Evolutionary conservation across 1,140 invertebrate genomes (phyloP).

Genomic region (Leptoteleia sp.): DNA sequence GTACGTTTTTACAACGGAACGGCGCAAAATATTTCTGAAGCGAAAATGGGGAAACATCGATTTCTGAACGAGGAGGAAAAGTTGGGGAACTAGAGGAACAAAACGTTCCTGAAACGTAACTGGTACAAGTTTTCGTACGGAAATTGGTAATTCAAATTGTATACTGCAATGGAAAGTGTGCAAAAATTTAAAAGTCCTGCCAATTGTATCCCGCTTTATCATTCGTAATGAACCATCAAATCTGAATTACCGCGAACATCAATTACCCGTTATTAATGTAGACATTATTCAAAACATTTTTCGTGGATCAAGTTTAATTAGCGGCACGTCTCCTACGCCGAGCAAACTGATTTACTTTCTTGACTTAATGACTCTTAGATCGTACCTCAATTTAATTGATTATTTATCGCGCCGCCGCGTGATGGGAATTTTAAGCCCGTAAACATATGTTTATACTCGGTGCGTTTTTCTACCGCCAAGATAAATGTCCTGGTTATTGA

Average conservation of each 20-base stretch:
- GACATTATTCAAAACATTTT: slow-evolving; percentile 9
- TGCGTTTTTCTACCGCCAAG: slow-evolving; percentile 33
- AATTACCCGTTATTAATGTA: slow-evolving; percentile 25
- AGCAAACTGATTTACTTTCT: slow-evolving; percentile 21
- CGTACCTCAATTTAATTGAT: slow-evolving; percentile 41
- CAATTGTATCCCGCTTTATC: too few species aligned
- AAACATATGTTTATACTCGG: slow-evolving; percentile 32
- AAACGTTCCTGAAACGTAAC: too few species aligned
- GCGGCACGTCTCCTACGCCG: not conserved
- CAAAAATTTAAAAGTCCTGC: too few species aligned
- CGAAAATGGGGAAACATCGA: too few species aligned
- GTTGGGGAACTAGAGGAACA: too few species aligned
- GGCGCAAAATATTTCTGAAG: too few species aligned
- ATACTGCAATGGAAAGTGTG: too few species aligned
- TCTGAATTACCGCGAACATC: not conserved
- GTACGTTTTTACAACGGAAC: too few species aligned
- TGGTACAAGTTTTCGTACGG: too few species aligned
- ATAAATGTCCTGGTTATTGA: slow-evolving; percentile 54
- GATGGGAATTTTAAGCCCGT: slow-evolving; percentile 44
- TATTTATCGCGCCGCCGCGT: slow-evolving; percentile 34
- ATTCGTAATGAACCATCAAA: too few species aligned
- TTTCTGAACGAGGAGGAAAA: too few species aligned
- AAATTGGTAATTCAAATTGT: too few species aligned
- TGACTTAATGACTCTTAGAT: slow-evolving; percentile 40
- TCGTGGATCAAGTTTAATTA: slow-evolving; percentile 25